phyloP scores from a whole-genome alignment of 1,140 invertebrate species.

The Drosophila kanapiae region DNA sequence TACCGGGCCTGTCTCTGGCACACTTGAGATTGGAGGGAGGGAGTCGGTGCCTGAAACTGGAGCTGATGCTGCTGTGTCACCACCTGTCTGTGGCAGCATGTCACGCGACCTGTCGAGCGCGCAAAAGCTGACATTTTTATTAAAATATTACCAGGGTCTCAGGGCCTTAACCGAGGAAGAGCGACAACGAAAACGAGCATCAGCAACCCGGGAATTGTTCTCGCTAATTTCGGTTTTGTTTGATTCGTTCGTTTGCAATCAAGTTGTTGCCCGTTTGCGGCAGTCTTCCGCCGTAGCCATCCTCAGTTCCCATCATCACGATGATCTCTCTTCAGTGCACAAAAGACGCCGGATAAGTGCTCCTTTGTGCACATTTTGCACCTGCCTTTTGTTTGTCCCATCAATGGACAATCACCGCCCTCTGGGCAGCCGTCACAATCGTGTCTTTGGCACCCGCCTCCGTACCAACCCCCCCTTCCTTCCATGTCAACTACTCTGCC shows the following conservation, averaged over 20 bases:
- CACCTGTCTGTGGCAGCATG: conserved; percentile 77
- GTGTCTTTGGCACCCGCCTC: conserved; percentile 22
- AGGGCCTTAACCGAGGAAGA: conserved; percentile 30
- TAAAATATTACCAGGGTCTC: conserved; percentile 75
- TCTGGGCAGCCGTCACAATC: neutral
- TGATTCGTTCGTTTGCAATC: conserved; percentile 41
- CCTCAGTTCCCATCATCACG: conserved; percentile 23
- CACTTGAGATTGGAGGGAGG: conserved; percentile 56
- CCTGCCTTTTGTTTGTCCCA: conserved; percentile 61
- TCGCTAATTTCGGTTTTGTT: conserved; percentile 58
- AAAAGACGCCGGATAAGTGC: conserved; percentile 63
- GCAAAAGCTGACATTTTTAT: conserved; percentile 82
- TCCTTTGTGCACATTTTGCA: conserved; percentile 77
- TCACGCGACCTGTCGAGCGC: conserved; percentile 79
- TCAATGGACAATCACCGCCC: conserved; percentile 53
- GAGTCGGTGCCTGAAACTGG: conserved; percentile 12
- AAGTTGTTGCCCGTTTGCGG: conserved; percentile 15
- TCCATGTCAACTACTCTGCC: conserved; percentile 44
- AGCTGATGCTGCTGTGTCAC: conserved; percentile 30
- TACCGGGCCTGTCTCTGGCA: conserved; percentile 13
- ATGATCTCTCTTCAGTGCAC: conserved; percentile 38
- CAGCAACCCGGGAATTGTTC: conserved; percentile 3
- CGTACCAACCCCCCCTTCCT: conserved; percentile 8
- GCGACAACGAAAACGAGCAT: neutral
- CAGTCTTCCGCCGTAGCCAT: conserved; percentile 5